These are phyloP conservation scores for Camponotus pennsylvanicus DNA, from an alignment of 1,140 invertebrate genomes.

Conservation along the genomic window DNA sequence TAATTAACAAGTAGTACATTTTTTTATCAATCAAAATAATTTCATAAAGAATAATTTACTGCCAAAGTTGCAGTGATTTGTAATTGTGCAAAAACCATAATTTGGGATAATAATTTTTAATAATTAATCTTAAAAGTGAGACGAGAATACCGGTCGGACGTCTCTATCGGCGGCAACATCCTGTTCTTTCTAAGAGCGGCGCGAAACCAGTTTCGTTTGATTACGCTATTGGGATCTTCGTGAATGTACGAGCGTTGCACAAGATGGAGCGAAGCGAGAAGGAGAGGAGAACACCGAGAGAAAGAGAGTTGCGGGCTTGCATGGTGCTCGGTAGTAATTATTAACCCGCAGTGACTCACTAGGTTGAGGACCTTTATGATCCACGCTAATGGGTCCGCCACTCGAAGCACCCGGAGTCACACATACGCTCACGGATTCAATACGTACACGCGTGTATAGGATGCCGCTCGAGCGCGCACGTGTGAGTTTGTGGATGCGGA, in stretches of 20 bases:
- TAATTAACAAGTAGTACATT: no score
- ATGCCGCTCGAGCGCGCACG: neutral
- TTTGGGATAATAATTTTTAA: neutral
- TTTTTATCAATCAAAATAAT: neutral
- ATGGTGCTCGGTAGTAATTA: conserved; percentile 72
- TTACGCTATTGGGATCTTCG: conserved; percentile 31
- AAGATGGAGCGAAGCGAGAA: conserved; percentile 29
- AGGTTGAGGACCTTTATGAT: conserved; percentile 81
- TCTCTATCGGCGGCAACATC: neutral
- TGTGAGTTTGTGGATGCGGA: conserved; percentile 26
- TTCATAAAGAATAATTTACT: neutral
- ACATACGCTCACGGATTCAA: neutral
- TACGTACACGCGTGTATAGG: neutral
- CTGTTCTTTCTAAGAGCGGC: neutral
- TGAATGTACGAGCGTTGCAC: conserved; percentile 45
- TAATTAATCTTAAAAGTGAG: neutral
- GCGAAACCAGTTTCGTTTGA: conserved; percentile 36
- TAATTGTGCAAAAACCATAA: neutral
- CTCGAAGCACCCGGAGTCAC: conserved; percentile 57
- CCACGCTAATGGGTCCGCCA: conserved; percentile 76
- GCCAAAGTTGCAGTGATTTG: neutral
- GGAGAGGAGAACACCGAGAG: conserved; percentile 8
- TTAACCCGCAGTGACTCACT: conserved; percentile 79
- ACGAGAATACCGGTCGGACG: neutral
- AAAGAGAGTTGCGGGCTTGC: conserved; percentile 15